Percentiles rank a stretch among this genome's conserved stretches.
phyloP scores from a whole-genome alignment of 2,113 vertebrate species.

The Lophura nycthemera region DNA sequence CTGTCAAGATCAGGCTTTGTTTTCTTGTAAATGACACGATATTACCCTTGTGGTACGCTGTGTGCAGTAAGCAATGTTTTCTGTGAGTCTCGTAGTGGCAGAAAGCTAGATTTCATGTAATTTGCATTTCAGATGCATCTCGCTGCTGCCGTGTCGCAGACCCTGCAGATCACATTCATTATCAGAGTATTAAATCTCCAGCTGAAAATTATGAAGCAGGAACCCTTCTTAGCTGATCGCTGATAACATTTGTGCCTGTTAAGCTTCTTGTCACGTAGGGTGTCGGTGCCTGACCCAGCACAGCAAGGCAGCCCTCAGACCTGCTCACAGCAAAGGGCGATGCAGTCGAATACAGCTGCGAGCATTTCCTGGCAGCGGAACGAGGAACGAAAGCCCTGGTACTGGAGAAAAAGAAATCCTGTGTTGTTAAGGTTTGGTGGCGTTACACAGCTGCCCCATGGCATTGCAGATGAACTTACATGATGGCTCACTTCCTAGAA shows the following conservation, averaged over 20 bases:
- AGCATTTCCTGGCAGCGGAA: background rate
- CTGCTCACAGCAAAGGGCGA: background rate
- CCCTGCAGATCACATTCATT: rapidly evolving
- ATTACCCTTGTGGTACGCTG: no score
- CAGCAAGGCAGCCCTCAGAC: no score
- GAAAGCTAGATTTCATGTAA: background rate
- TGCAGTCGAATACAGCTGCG: no score
- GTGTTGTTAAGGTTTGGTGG: background rate
- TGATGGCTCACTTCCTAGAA: background rate
- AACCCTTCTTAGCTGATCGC: background rate
- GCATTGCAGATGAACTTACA: background rate
- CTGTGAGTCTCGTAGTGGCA: no score
- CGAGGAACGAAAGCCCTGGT: background rate
- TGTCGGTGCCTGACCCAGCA: rapidly evolving
- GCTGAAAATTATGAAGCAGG: background rate
- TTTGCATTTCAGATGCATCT: background rate
- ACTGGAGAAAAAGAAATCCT: background rate
- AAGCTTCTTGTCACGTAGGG: background rate
- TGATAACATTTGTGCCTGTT: background rate
- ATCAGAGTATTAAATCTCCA: background rate
- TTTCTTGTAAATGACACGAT: background rate
- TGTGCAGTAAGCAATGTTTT: background rate
- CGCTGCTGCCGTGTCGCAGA: background rate
- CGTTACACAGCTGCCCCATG: background rate
- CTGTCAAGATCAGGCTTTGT: background rate